A percentile compares a stretch with the other conserved stretches of the same genome.
Conservation (phyloP, 2,113 vertebrate species). For the Lycaon pictus region DNA sequence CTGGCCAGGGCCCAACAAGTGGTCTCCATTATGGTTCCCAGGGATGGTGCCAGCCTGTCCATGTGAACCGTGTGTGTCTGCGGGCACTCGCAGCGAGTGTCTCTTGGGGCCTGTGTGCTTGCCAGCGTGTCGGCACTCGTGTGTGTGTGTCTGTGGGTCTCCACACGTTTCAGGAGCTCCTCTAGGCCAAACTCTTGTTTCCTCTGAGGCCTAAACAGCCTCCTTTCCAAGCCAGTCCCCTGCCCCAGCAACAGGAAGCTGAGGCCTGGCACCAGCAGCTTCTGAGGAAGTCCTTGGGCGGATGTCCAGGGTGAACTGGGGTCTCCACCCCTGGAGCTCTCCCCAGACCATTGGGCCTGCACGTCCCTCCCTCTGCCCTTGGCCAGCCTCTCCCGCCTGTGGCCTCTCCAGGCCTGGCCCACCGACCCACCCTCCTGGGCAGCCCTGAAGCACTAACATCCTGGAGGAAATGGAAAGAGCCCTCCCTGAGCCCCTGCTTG, state of each 20-base stretch:
- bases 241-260: conserved; percentile 55
- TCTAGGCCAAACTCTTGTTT: not conserved
- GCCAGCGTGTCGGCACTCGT: fast-evolving
- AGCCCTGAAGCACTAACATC: not conserved
- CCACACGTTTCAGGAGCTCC: not conserved
- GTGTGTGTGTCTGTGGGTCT: not conserved
- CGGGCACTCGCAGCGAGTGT: fast-evolving
- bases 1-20: not conserved
- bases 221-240: not conserved
- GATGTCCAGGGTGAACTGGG: not conserved
- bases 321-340: not conserved
- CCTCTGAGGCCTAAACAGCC: not conserved
- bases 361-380: not conserved
- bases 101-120: not conserved
- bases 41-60: too few relatives aligned
- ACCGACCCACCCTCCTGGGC: not conserved
- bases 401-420: not conserved
- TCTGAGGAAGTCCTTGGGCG: conserved; percentile 58
- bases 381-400: not conserved
- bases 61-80: not conserved
- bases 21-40: not conserved
- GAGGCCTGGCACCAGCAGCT: conserved; percentile 9
- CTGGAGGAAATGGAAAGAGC: not conserved
- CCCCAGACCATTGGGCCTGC: not conserved
- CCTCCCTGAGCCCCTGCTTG: not conserved